These are phyloP conservation scores for Alouatta palliata DNA, from an alignment of 2,113 vertebrate genomes.

Conservation along the genomic window DNA sequence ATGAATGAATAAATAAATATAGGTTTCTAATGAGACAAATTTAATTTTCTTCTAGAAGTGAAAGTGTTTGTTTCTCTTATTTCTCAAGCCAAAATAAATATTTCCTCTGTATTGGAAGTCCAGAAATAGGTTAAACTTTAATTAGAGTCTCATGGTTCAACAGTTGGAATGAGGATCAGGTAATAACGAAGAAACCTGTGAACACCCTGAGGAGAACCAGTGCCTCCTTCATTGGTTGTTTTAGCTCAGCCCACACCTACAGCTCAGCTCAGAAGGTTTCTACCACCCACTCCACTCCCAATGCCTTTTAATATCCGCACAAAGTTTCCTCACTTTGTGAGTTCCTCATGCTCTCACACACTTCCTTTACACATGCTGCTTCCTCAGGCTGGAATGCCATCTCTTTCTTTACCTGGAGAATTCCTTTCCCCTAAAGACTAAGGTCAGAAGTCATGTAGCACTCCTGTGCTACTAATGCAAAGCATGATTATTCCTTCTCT, in stretches of 20 bases:
- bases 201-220: neutral
- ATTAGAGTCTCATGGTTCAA: neutral
- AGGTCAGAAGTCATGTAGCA: too few species aligned
- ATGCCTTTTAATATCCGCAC: neutral
- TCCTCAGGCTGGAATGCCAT: neutral
- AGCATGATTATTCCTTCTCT: neutral
- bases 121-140: neutral
- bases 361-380: neutral
- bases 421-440: neutral
- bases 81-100: neutral
- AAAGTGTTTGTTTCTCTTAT: neutral
- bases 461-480: neutral
- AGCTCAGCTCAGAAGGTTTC: neutral
- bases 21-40: neutral
- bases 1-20: neutral
- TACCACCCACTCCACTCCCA: neutral
- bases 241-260: neutral
- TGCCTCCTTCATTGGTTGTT: neutral
- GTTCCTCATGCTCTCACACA: neutral
- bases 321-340: neutral
- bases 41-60: neutral
- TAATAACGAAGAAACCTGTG: neutral
- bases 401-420: neutral
- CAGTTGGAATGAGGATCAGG: neutral
- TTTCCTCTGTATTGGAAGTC: neutral